A percentile compares a stretch with the other conserved stretches of the same genome.
phyloP scores from a whole-genome alignment of 2,797 vertebrate genomes.

The Ceryle rudis region DNA sequence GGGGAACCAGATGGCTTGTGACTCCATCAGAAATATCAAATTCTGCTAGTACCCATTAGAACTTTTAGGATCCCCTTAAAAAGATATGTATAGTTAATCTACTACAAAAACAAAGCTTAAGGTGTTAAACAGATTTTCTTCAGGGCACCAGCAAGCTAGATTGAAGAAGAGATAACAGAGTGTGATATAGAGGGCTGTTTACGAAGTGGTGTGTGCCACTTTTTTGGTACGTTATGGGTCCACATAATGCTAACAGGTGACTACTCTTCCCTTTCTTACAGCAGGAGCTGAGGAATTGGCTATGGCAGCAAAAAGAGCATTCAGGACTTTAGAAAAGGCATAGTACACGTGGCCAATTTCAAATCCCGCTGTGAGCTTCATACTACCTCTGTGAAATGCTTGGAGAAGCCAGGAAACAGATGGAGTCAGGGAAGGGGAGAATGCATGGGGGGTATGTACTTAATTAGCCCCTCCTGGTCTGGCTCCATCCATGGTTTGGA shows the following conservation, averaged over 20 bases:
- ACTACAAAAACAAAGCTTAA: not conserved
- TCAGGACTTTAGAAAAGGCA: not conserved
- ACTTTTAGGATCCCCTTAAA: not conserved
- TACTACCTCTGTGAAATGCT: slow-evolving; percentile 6
- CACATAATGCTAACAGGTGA: not conserved
- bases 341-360: not conserved
- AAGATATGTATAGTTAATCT: not conserved
- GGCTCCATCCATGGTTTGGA: not conserved
- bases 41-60: not conserved
- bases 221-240: not conserved
- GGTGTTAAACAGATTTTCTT: not conserved
- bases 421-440: slow-evolving; percentile 23
- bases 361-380: not conserved
- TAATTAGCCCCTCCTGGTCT: slow-evolving; percentile 51
- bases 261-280: not conserved
- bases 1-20: not conserved
- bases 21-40: not conserved
- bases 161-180: not conserved
- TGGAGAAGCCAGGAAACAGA: slow-evolving; percentile 51
- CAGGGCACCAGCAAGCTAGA: not conserved
- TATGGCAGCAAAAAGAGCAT: slow-evolving; percentile 14
- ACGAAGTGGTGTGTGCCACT: not conserved
- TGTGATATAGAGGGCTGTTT: not conserved
- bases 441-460: slow-evolving; percentile 31
- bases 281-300: slow-evolving; percentile 3